Conservation (phyloP, 2,888 invertebrate species). For the Gandaritis pyraliata region DNA sequence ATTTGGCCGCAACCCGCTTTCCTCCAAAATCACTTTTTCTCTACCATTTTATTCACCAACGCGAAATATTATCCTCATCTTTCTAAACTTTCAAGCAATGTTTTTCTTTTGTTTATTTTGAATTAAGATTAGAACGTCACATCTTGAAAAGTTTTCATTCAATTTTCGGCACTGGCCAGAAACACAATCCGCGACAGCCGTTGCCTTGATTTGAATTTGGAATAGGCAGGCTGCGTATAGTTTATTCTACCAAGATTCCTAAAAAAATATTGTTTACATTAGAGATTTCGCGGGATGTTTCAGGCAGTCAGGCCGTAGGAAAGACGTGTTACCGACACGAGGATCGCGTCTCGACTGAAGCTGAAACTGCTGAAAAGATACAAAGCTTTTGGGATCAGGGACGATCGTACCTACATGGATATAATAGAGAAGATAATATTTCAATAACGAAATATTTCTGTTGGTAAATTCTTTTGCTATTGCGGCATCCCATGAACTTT, state of each 20-base stretch:
- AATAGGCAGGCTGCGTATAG: neutral
- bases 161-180: conserved; percentile 12
- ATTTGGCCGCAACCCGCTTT: conserved; percentile 33
- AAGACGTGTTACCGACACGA: conserved; percentile 36
- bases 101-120: conserved; percentile 15
- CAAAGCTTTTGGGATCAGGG: conserved; percentile 31
- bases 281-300: conserved; percentile 28
- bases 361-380: conserved; percentile 18
- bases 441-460: conserved; percentile 15
- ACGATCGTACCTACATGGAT: conserved; percentile 9
- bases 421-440: conserved; percentile 17
- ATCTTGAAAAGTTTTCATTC: conserved; percentile 18
- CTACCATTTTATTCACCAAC: conserved; percentile 25
- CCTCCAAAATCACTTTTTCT: conserved; percentile 30
- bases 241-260: conserved; percentile 13
- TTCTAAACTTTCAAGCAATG: neutral
- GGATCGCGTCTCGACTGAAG: conserved; percentile 39
- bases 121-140: conserved; percentile 30
- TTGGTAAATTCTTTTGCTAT: conserved; percentile 1
- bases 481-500: neutral
- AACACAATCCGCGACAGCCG: conserved; percentile 4
- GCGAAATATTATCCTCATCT: conserved; percentile 18
- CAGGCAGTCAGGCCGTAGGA: conserved; percentile 13
- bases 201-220: neutral
- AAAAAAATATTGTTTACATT: conserved; percentile 30